Evolutionary conservation across 1,140 invertebrate species (phyloP).

Genomic region (Drosophila guanche): DNA sequence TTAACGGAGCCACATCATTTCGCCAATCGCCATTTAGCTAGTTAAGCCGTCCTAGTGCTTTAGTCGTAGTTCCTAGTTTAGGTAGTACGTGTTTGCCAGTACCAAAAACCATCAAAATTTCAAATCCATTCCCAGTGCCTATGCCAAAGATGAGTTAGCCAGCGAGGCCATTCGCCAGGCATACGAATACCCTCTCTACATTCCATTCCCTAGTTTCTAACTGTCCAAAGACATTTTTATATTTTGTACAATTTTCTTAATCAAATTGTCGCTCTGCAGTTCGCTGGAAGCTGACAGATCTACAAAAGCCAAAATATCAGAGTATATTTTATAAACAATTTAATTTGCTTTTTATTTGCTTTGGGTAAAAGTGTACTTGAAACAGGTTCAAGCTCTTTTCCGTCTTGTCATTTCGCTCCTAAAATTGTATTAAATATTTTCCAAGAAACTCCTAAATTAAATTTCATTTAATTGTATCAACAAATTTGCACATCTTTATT

Average conservation of each 20-base stretch:
- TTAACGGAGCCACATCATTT: constrained; percentile 21
- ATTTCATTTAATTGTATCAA: not conserved
- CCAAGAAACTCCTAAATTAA: too few relatives aligned
- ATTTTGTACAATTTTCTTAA: constrained; percentile 31
- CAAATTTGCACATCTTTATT: constrained; percentile 30
- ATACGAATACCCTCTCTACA: constrained; percentile 67
- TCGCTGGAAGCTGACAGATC: not conserved
- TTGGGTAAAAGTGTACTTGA: not conserved
- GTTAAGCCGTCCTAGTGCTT: constrained; percentile 75
- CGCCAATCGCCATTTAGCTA: constrained; percentile 48
- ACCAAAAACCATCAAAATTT: constrained; percentile 14
- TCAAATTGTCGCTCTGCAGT: not conserved
- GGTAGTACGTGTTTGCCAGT: constrained; percentile 10
- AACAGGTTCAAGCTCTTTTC: not conserved
- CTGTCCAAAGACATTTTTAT: constrained; percentile 38
- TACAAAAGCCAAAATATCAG: constrained; percentile 38
- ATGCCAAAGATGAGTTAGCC: constrained; percentile 66
- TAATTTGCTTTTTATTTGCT: not conserved
- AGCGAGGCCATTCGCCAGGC: constrained; percentile 20
- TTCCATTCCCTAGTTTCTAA: constrained; percentile 37
- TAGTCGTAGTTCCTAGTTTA: constrained; percentile 64
- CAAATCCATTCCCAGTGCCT: constrained; percentile 52
- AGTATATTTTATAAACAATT: constrained; percentile 52
- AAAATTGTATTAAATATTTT: not conserved
- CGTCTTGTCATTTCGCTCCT: too few relatives aligned